Evolutionary conservation across 2,888 invertebrate genomes (phyloP).

Genomic region (Orthosia gothica): DNA sequence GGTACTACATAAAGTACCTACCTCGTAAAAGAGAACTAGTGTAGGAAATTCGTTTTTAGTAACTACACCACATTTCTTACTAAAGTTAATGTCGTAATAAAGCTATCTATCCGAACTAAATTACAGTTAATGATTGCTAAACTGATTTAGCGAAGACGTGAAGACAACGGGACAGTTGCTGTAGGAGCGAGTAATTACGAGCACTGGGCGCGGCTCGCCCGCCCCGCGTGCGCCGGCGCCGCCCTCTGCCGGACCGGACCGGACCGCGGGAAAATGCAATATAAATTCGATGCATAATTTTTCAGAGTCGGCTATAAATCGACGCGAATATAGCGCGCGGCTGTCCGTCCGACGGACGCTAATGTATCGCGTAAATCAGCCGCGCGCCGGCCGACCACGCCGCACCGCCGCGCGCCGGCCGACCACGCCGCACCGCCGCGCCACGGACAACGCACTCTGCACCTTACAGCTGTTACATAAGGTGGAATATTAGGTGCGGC

Average conservation of each 20-base stretch:
- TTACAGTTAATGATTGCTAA: slow-evolving; percentile 21
- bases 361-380: slow-evolving; percentile 86
- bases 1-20: neutral
- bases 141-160: slow-evolving; percentile 28
- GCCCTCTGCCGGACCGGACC: slow-evolving; percentile 26
- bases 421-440: neutral
- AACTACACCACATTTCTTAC: slow-evolving; percentile 3
- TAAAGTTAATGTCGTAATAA: slow-evolving; percentile 17
- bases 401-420: slow-evolving; percentile 13
- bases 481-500: slow-evolving; percentile 18
- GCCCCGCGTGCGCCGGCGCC: slow-evolving; percentile 48
- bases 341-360: slow-evolving; percentile 72
- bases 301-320: slow-evolving; percentile 78
- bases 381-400: slow-evolving; percentile 34
- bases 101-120: slow-evolving; percentile 19
- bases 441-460: neutral
- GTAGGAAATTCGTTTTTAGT: neutral
- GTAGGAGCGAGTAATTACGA: slow-evolving; percentile 13
- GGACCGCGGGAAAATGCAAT: slow-evolving; percentile 59
- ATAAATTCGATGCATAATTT: slow-evolving; percentile 80
- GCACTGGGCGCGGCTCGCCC: slow-evolving; percentile 28
- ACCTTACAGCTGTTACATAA: slow-evolving; percentile 33
- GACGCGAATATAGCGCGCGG: slow-evolving; percentile 71
- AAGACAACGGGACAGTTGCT: slow-evolving; percentile 31
- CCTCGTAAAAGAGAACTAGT: neutral